These are phyloP conservation scores for Passer montanus DNA, from an alignment of 2,113 vertebrate genomes.

Conservation along the genomic window DNA sequence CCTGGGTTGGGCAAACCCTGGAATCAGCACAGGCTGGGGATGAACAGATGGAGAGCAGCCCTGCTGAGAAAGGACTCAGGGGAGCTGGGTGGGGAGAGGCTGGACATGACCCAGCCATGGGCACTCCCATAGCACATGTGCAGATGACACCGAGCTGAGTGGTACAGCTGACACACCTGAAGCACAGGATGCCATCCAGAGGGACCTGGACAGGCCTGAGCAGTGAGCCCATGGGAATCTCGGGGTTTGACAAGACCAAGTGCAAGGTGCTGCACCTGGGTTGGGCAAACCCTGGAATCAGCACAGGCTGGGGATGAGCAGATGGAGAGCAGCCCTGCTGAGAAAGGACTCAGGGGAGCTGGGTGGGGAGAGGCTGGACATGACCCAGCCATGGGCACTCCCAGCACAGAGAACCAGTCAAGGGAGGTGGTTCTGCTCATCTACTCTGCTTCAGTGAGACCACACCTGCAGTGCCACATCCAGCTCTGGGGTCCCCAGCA, in stretches of 20 bases:
- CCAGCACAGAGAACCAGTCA: background rate
- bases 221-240: background rate
- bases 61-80: background rate
- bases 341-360: background rate
- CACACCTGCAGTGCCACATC: background rate
- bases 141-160: background rate
- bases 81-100: background rate
- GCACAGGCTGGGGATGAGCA: background rate
- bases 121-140: accelerated
- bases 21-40: background rate
- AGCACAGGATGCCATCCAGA: background rate
- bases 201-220: background rate
- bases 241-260: background rate
- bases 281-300: background rate
- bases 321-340: background rate
- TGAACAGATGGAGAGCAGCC: background rate
- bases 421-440: background rate
- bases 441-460: background rate
- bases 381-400: accelerated
- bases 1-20: background rate
- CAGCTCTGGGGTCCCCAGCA: background rate
- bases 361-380: background rate
- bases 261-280: background rate
- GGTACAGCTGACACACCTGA: background rate
- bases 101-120: background rate